Evolutionary conservation across 2,113 vertebrate species (phyloP), one percentile per base, ranked within the genome.

Genomic region (Gambusia holbrooki): DNA sequence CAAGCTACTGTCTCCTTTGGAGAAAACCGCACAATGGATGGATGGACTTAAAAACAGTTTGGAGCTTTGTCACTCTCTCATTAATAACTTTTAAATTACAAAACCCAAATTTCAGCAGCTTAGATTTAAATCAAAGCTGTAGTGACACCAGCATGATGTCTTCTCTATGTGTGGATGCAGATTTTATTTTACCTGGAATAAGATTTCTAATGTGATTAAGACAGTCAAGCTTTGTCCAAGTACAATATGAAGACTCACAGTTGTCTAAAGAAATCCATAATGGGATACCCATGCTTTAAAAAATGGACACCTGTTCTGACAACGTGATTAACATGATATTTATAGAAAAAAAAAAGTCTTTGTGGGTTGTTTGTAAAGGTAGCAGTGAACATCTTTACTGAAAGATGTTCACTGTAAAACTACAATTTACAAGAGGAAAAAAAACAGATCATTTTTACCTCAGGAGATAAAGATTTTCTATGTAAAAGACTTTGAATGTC

Each of bases 201-300:
- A 25, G 12, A 28, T 17, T 48, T 19, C 1, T 48, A 48, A 19
- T 48, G 17, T 17, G 5, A 30, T 28, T 33, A 64, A 64, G 15
- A 12, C 37, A 0, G 37, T 81, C 67, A 61, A 66, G 33, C 67
- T 80, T 67, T 65, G 82, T 69, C 74, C 63, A 1, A 42, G 61
- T 83, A 73, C 81, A 76, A 87, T 66, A 86, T 84, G 79, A 82
- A 29, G 58, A 77, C 62, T 42, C 30, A 48, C 25, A 0, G 35
- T 68, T 51, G 65, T 79, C 48, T 73, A 62, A 80, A 83, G 78
- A 40, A 79, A 77, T 82, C 73, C 84, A 71, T 69, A 81, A 87
- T 76, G 81, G 73, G 66, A 73, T 66, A 71, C 67, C 42, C 12
- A 30, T 11, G 35, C 35, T 37, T 37, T 3, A 37, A 37, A 37